Conservation (phyloP, 2,888 invertebrate species). For the Meloe dianella region DNA sequence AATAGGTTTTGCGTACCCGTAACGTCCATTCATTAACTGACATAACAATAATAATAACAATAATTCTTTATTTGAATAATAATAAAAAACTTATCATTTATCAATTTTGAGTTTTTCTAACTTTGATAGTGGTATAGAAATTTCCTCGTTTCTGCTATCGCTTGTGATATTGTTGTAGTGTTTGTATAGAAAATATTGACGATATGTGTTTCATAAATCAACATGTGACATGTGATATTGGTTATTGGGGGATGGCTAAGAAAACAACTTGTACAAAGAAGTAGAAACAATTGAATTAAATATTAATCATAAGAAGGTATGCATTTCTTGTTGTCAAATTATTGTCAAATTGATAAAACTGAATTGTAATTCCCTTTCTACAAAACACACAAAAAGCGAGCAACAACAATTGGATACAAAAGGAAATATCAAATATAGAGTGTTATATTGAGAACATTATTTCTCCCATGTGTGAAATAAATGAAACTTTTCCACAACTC, state of each 20-base stretch:
- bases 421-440: no score
- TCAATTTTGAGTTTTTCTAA: no score
- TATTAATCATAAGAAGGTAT: background rate
- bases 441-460: background rate
- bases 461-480: background rate
- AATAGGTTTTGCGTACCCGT: background rate
- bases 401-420: background rate
- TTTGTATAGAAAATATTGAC: slow-evolving; percentile 9
- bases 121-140: no score
- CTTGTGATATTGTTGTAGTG: background rate
- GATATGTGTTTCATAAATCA: slow-evolving; percentile 25
- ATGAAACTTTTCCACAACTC: background rate
- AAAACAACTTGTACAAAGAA: background rate
- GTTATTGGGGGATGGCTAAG: slow-evolving; percentile 8
- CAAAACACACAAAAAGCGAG: no score
- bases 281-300: no score
- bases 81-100: no score
- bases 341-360: background rate
- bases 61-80: no score
- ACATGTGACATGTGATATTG: slow-evolving; percentile 28
- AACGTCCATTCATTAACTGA: no score
- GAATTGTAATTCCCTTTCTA: background rate
- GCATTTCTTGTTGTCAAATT: background rate
- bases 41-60: no score
- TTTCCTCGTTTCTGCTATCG: no score